These are phyloP conservation scores for Cirrhinus mrigala DNA, from an alignment of 2,797 vertebrate genomes.

Conservation along the genomic window DNA sequence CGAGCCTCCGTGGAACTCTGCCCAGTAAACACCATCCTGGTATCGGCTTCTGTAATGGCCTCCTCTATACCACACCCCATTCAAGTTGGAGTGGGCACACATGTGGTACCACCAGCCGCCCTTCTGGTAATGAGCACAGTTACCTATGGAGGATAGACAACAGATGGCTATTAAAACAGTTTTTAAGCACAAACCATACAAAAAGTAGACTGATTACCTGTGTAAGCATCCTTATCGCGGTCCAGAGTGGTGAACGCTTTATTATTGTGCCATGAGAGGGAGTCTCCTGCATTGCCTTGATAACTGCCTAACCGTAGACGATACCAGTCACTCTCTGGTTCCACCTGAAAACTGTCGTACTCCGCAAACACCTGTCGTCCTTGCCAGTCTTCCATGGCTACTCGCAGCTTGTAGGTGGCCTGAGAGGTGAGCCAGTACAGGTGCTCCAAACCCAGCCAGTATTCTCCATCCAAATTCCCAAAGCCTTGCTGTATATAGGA, in stretches of 20 bases:
- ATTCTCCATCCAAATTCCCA: constrained; percentile 89
- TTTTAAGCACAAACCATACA: not conserved
- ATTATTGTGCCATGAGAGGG: constrained; percentile 92
- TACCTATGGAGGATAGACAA: constrained; percentile 76
- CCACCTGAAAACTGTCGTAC: constrained; percentile 86
- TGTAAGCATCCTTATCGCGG: constrained; percentile 86
- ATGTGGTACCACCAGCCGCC: constrained; percentile 96
- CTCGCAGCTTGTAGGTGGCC: constrained; percentile 81
- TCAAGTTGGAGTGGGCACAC: constrained; percentile 93
- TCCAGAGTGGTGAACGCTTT: constrained; percentile 93
- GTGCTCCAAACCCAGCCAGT: constrained; percentile 91
- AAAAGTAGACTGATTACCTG: constrained; percentile 72
- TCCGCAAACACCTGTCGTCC: constrained; percentile 84
- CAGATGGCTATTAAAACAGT: not conserved
- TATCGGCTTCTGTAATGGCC: constrained; percentile 91
- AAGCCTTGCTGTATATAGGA: constrained; percentile 84
- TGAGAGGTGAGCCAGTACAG: constrained; percentile 87
- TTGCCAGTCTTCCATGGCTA: constrained; percentile 91
- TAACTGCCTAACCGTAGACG: constrained; percentile 87
- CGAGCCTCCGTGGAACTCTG: constrained; percentile 89
- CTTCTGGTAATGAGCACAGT: constrained; percentile 92
- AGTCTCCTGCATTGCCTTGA: constrained; percentile 88
- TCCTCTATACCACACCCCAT: constrained; percentile 90
- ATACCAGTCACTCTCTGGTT: constrained; percentile 89
- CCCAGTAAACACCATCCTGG: constrained; percentile 93